Evolutionary conservation across 1,140 invertebrate species (phyloP).

Genomic region (Amyelois transitella): DNA sequence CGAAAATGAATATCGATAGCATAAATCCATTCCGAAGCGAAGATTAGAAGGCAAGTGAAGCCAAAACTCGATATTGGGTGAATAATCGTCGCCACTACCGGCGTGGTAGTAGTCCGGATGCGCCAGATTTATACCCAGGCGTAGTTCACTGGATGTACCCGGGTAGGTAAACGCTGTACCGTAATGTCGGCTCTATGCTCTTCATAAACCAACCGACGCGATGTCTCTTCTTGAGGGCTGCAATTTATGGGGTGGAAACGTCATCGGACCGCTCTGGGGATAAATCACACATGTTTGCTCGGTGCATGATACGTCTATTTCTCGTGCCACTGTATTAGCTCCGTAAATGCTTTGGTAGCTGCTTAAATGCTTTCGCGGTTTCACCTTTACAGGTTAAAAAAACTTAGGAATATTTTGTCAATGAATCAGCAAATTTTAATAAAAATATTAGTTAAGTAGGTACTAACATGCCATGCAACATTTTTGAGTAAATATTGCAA

Average conservation of each 20-base stretch:
- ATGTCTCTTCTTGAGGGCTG: conserved; percentile 62
- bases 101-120: conserved; percentile 63
- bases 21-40: conserved; percentile 34
- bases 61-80: conserved; percentile 72
- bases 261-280: conserved; percentile 56
- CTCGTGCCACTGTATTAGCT: conserved; percentile 13
- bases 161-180: conserved; percentile 27
- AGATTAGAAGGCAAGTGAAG: conserved; percentile 67
- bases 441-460: too few relatives aligned
- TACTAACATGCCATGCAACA: too few relatives aligned
- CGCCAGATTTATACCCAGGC: conserved; percentile 67
- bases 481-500: too few relatives aligned
- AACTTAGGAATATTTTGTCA: too few relatives aligned
- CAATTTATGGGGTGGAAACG: conserved; percentile 70
- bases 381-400: too few relatives aligned
- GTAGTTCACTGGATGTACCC: conserved; percentile 32
- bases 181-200: conserved; percentile 45
- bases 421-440: too few relatives aligned
- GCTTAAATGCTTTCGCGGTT: too few relatives aligned
- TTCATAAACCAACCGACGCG: conserved; percentile 64
- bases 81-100: conserved; percentile 72
- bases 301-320: conserved; percentile 59
- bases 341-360: too few relatives aligned
- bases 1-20: not conserved
- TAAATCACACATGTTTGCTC: conserved; percentile 68